Evolutionary conservation across 2,888 invertebrate genomes (phyloP), one percentile per base, ranked within the genome.

Genomic region (Petrolisthes manimaculis): DNA sequence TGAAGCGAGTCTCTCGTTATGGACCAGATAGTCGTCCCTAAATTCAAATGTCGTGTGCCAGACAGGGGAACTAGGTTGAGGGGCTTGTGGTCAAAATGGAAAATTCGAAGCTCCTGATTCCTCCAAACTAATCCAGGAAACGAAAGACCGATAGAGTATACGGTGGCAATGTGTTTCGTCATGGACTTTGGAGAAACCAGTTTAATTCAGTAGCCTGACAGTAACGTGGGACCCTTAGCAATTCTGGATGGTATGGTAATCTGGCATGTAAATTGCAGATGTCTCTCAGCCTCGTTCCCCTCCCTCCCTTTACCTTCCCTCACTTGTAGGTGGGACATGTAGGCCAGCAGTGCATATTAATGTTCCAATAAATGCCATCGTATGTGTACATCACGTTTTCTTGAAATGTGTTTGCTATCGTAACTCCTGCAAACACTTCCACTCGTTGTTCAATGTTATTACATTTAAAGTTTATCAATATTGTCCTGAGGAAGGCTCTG

Each of bases 381-480:
- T 71, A 71, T 71, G 21, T 71, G n/a, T 71, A 21, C 71, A 71
- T 71, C 71, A 3, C 71, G 21, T 71, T 71, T 71, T 71, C 71
- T 71, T 71, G 71, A n/a, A 37, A 37, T 37, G 37, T 37, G 37
- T 37, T 37, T 61, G 61, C 18, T 61, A 61, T 61, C 61, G 61
- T 61, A 3, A 9, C 12, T 18, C 61, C 18, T 9, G 61, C 61
- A 61, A 18, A 61, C 61, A 37, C 61, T 61, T 9, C 18, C 12
- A 61, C 61, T 61, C 61, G 61, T 61, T 37, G 37, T 37, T 37
- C 37, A 37, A 37, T 37, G 37, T 37, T 37, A 37, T 37, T 37
- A 37, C 37, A 37, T 37, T 2, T 0, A 37, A 37, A 37, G 37
- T 37, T 37, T 37, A 37, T 37, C 37, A 37, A 37, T 37, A 0